Evolutionary conservation across 2,888 invertebrate genomes (phyloP).

Genomic region (Drosophila recens): DNA sequence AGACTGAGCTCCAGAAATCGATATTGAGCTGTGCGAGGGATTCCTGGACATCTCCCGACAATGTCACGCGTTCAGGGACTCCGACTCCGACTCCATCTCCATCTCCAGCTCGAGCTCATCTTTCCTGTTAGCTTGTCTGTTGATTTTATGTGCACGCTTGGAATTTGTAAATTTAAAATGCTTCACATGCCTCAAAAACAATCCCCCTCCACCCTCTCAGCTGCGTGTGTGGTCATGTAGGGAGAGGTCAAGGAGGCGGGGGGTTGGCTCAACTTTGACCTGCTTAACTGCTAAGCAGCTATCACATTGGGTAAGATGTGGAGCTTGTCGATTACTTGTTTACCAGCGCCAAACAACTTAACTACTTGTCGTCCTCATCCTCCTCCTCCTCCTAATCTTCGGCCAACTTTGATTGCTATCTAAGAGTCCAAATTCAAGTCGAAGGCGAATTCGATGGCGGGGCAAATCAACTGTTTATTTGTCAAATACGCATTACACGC

Average conservation of each 20-base stretch:
- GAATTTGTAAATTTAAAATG: conserved; percentile 82
- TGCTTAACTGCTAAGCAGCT: conserved; percentile 59
- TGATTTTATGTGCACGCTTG: conserved; percentile 74
- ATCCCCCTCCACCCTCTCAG: background rate
- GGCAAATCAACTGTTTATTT: conserved; percentile 80
- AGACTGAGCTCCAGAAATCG: conserved; percentile 45
- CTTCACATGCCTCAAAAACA: conserved; percentile 56
- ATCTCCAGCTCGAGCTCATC: background rate
- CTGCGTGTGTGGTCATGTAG: background rate
- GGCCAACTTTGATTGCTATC: conserved; percentile 73
- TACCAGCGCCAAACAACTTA: conserved; percentile 79
- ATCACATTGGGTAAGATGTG: conserved; percentile 18
- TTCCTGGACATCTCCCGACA: conserved; percentile 54
- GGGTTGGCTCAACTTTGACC: conserved; percentile 48
- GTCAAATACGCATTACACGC: conserved; percentile 80
- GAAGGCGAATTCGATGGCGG: conserved; percentile 1
- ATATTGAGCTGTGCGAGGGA: conserved; percentile 58
- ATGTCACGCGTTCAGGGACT: conserved; percentile 61
- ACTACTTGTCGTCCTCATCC: conserved; percentile 58
- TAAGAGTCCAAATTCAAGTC: conserved; percentile 19
- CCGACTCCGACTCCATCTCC: background rate
- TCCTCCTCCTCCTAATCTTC: too few species aligned
- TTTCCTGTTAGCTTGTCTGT: conserved; percentile 61
- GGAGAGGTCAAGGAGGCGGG: background rate
- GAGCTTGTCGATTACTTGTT: conserved; percentile 74